Percentiles rank a stretch among this genome's conserved stretches.
These are phyloP conservation scores for Bradysia coprophila DNA, from an alignment of 1,140 invertebrate genomes.

Conservation along the genomic window DNA sequence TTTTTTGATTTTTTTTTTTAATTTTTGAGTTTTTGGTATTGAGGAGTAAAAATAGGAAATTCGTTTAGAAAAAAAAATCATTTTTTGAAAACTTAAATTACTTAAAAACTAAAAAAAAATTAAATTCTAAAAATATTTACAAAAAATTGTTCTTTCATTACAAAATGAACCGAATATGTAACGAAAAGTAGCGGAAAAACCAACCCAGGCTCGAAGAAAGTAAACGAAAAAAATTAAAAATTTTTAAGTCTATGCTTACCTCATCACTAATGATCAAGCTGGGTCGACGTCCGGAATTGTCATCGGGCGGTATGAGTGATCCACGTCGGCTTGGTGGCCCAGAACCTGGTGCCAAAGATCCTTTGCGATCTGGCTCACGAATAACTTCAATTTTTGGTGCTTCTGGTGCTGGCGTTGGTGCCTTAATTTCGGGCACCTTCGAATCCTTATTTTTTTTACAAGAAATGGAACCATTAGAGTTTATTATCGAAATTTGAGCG, in stretches of 20 bases:
- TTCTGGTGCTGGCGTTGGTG: slow-evolving; percentile 35
- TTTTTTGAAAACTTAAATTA: too few species aligned
- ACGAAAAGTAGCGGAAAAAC: not conserved
- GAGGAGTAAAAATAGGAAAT: not conserved
- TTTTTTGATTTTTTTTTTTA: slow-evolving; percentile 8
- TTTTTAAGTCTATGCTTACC: too few species aligned
- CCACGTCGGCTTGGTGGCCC: slow-evolving; percentile 53
- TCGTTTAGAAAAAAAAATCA: too few species aligned
- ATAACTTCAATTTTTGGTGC: slow-evolving; percentile 73
- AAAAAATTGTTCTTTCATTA: not conserved
- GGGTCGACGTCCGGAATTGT: slow-evolving; percentile 63
- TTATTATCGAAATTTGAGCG: too few species aligned
- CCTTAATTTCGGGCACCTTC: slow-evolving; percentile 54
- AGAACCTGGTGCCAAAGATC: slow-evolving; percentile 54
- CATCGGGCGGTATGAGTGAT: slow-evolving; percentile 65
- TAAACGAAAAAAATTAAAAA: too few species aligned
- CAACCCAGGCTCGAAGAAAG: too few species aligned
- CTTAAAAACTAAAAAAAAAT: not conserved
- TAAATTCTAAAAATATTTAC: too few species aligned
- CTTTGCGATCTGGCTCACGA: slow-evolving; percentile 51
- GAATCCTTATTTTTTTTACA: too few species aligned
- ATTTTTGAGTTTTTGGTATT: not conserved
- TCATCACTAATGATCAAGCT: slow-evolving; percentile 85
- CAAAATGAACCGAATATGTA: not conserved
- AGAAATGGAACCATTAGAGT: too few species aligned